Conservation (phyloP, 2,888 invertebrate genomes). For the Oscheius sp. region DNA sequence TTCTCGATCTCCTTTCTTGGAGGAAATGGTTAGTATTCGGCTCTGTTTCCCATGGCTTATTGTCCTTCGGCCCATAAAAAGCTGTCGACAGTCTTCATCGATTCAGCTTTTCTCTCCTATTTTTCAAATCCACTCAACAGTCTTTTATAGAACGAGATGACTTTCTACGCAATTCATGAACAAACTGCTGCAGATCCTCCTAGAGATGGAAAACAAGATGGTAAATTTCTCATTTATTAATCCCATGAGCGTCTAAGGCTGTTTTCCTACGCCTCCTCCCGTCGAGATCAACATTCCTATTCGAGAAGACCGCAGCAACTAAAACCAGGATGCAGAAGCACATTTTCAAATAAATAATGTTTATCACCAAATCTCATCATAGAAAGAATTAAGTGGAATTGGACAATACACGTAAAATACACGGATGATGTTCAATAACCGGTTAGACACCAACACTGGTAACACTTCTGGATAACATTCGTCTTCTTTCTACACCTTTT, state of each 20-base stretch:
- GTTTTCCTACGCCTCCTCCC: too few species aligned
- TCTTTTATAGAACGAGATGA: too few species aligned
- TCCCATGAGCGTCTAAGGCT: too few species aligned
- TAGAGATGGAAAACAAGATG: too few species aligned
- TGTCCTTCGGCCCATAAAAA: background rate
- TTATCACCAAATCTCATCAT: background rate
- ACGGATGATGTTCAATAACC: background rate
- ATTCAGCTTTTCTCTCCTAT: background rate
- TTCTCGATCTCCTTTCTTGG: too few species aligned
- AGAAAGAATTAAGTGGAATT: background rate
- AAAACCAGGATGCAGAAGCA: too few species aligned
- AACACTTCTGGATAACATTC: background rate
- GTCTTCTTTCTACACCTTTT: slow-evolving; percentile 2
- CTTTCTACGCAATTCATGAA: too few species aligned
- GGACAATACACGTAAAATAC: background rate
- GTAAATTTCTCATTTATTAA: too few species aligned
- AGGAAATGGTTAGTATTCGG: background rate
- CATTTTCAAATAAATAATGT: too few species aligned
- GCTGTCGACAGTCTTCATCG: background rate
- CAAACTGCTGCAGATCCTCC: too few species aligned
- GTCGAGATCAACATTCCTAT: too few species aligned
- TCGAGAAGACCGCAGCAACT: too few species aligned
- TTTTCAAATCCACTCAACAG: background rate
- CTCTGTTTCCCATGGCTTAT: background rate
- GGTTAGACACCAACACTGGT: background rate